These are phyloP conservation scores for Myzus persicae DNA, from an alignment of 1,140 invertebrate genomes.

Conservation along the genomic window DNA sequence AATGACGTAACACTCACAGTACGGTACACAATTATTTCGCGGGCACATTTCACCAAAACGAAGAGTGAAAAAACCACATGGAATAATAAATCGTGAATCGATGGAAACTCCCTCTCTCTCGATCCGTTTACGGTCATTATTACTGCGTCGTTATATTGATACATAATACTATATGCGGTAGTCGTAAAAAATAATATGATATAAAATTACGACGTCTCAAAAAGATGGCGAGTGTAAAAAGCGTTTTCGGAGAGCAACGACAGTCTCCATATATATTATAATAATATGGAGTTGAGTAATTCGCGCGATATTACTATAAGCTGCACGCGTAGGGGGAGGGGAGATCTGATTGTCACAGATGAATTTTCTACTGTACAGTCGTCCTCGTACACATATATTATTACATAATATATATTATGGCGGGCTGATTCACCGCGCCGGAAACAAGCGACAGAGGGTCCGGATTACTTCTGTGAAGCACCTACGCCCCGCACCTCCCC, in stretches of 20 bases:
- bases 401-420: neutral
- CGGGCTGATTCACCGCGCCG: neutral
- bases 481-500: neutral
- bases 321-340: neutral
- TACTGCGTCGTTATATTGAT: neutral
- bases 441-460: neutral
- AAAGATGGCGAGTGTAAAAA: neutral
- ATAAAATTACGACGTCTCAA: constrained; percentile 1
- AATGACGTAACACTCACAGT: neutral
- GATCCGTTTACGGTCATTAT: neutral
- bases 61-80: neutral
- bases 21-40: neutral
- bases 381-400: neutral
- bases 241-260: neutral
- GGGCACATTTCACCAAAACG: neutral
- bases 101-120: neutral
- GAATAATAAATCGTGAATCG: neutral
- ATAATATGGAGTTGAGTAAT: neutral
- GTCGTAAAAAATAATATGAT: constrained; percentile 4
- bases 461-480: constrained; percentile 32
- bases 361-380: neutral
- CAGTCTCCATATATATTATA: too few species aligned
- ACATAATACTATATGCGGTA: neutral
- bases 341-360: neutral
- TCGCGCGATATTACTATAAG: neutral